Base-by-base conservation (phyloP, 2,113 vertebrate genomes). In the Chionis minor region DNA sequence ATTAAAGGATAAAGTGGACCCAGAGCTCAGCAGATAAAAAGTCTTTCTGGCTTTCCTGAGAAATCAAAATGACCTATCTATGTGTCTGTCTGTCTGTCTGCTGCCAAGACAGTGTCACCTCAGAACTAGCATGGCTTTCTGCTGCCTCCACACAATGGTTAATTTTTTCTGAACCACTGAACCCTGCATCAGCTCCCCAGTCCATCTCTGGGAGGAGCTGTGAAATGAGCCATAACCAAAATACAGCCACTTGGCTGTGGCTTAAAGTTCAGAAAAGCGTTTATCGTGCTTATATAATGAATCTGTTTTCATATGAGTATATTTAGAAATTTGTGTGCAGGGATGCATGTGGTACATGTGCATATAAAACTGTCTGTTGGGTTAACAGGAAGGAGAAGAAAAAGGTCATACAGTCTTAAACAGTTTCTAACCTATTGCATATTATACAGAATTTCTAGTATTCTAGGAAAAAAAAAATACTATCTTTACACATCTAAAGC, bases 191-290 rank as follows among this genome's bases (percentile, higher is more conserved):
- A 49, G 9, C 10, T 91, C 55, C 42, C 24, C 38, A 62, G 0
- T 38, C 45, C 14, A 11, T 66, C 45, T 73, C 86, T 81, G 21
- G 18, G 51, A 86, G 40, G 40, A 91, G 35, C 26, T 73, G 72
- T 77, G 92, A 96, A 97, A 90, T 85, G 70, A 91, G 52, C 42
- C 66, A 26, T 79, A 81, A 74, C 38, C 42, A 85, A 90, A 85
- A 74, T 44, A 38, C 4, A 32, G 19, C 6, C 22, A n/a, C 61
- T 82, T 54, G 27, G 12, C 61, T 65, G 24, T 62, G 69, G 45
- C 59, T 81, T 83, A 45, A 81, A 84, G n/a, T 49, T 66, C 77
- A 66, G 6, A 33, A 70, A 74, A 77, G 14, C 2, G 0, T 88
- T 92, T 71, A 6, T 69, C 0, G 0, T 73, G 22, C 24, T 78